Evolutionary conservation across 2,797 vertebrate species (phyloP).

Genomic region (Pyrocephalus nanus): DNA sequence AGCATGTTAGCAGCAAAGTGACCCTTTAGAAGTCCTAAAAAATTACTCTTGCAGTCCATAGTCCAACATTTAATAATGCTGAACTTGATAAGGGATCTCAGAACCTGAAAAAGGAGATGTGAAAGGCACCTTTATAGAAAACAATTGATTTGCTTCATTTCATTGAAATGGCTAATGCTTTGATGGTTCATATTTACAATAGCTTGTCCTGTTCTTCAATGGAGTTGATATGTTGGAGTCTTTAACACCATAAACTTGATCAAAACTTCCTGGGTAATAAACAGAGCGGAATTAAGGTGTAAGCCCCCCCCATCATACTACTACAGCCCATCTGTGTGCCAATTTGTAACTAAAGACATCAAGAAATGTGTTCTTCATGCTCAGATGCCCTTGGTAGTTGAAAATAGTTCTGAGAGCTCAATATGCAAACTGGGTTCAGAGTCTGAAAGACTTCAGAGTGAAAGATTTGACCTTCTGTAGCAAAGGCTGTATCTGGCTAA

Average conservation of each 20-base stretch:
- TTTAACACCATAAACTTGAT: constrained; percentile 82
- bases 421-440: constrained; percentile 74
- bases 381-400: constrained; percentile 68
- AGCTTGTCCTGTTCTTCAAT: constrained; percentile 76
- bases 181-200: constrained; percentile 84
- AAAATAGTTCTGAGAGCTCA: constrained; percentile 77
- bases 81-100: constrained; percentile 67
- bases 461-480: constrained; percentile 72
- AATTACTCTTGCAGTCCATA: constrained; percentile 62
- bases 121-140: constrained; percentile 82
- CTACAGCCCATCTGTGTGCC: constrained; percentile 73
- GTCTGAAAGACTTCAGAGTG: constrained; percentile 71
- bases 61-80: constrained; percentile 62
- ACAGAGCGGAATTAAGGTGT: constrained; percentile 73
- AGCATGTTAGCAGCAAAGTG: constrained; percentile 53
- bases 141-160: constrained; percentile 84
- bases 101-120: constrained; percentile 74
- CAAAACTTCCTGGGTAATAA: constrained; percentile 80
- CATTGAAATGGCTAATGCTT: constrained; percentile 83
- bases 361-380: constrained; percentile 79
- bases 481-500: constrained; percentile 13
- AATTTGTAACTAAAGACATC: constrained; percentile 80
- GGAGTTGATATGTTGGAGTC: constrained; percentile 79
- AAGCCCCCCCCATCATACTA: constrained; percentile 24
- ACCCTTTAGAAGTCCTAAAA: constrained; percentile 60